A percentile compares a stretch with the other conserved stretches of the same genome.
Evolutionary conservation across 2,113 vertebrate species (phyloP).

Genomic region (Fulmarus glacialis): DNA sequence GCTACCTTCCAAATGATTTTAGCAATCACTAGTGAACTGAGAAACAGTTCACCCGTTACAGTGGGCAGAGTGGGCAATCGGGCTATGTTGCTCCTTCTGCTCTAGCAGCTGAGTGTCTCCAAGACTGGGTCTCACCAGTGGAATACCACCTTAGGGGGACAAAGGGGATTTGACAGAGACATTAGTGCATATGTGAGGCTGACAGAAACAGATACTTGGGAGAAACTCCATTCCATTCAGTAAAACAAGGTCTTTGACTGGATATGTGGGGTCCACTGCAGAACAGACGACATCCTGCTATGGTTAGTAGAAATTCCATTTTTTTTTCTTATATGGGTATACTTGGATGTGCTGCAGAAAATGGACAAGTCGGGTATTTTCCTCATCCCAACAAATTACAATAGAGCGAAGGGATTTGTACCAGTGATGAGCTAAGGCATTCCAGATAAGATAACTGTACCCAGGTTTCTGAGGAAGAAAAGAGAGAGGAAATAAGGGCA

Average conservation of each 20-base stretch:
- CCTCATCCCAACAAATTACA: not conserved
- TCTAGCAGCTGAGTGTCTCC: not conserved
- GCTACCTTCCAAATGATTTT: not conserved
- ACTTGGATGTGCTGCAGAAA: not conserved
- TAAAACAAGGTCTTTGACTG: not conserved
- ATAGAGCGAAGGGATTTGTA: not conserved
- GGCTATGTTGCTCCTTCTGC: not conserved
- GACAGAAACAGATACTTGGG: not conserved
- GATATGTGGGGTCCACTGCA: not conserved
- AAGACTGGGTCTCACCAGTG: not conserved
- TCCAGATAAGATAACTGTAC: not conserved
- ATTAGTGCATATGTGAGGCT: not conserved
- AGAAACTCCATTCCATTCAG: not conserved
- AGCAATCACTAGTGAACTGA: not conserved
- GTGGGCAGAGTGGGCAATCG: not conserved
- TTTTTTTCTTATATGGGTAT: not conserved
- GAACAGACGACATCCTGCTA: not conserved
- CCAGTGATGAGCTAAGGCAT: not conserved
- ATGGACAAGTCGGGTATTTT: not conserved
- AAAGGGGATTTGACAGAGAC: not conserved
- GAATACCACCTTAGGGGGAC: fast-evolving
- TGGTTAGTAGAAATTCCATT: not conserved
- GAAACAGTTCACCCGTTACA: not conserved
- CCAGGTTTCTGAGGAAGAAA: not conserved
- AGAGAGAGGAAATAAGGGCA: not conserved